Evolutionary conservation across 2,888 invertebrate species (phyloP).

Genomic region (Rhagium mordax): DNA sequence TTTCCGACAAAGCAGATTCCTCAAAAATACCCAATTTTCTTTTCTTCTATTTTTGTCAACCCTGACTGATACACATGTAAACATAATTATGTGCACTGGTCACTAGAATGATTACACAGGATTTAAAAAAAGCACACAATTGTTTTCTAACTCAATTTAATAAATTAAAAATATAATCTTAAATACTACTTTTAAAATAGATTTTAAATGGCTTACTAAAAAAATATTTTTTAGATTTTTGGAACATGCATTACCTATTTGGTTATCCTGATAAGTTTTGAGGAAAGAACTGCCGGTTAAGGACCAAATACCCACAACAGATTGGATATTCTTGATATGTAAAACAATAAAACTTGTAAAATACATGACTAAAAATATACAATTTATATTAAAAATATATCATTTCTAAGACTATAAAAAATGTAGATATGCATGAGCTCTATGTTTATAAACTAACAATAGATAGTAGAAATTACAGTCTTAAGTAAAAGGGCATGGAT

Average conservation of each 20-base stretch:
- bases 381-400: neutral
- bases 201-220: neutral
- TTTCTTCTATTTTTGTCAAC: no score
- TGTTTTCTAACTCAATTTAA: neutral
- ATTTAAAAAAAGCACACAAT: neutral
- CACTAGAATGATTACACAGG: no score
- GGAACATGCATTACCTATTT: neutral
- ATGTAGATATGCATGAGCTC: neutral
- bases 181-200: neutral
- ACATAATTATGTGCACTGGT: no score
- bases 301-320: neutral
- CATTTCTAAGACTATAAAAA: neutral
- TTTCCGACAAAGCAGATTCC: no score
- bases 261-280: neutral
- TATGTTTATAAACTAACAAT: neutral
- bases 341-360: neutral
- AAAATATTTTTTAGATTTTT: neutral
- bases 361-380: neutral
- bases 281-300: neutral
- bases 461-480: neutral
- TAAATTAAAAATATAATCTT: neutral
- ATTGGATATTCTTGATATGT: neutral
- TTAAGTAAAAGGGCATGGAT: neutral
- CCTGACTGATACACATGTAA: no score
- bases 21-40: no score